Base-by-base conservation (phyloP, 2,888 invertebrate genomes). In the Quadriops clusia region DNA sequence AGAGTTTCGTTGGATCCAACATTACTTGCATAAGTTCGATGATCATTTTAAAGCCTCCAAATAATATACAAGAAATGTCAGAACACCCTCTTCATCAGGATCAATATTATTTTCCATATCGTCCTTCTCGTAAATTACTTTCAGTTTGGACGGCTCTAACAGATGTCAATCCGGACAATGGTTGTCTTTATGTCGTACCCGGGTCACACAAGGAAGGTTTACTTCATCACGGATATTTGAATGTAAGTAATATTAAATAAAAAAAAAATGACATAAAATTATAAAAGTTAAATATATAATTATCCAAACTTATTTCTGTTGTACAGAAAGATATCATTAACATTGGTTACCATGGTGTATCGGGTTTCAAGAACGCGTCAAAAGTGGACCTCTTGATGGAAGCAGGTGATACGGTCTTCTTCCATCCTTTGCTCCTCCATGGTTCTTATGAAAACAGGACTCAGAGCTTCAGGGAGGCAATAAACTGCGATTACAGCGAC, bases 11-110 rank as follows among this genome's bases (percentile, higher is more conserved):
- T 10, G 86, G 85, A 1, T 68, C 71, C 2, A 74, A 81, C 42
- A 67, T 84, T 23, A 70, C 75, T 44, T 81, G 77, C 1, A 68
- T 80, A 53, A 80, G 89, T 58, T 80, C 81, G 21, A 89, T 90
- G 87, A 62, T 89, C 17, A 86, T 90, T 46, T 87, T 86, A 57
- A 85, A 86, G 49, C 84, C 89, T 1, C 87, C 87, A 0, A 85
- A 87, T 53, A 56, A 70, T 17, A 75, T 75, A 47, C 60, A 60
- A 8, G 57, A 61, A 25, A 67, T 72, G 1, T 69, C 71, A 3
- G 55, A 68, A 7, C 78, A 79, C 50, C 78, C 78, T 1, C 61
- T 76, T 1, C 79, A 79, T 51, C 26, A 26, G 14, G 26, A n/a
- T n/a, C n/a, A n/a, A n/a, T n/a, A n/a, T n/a, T n/a, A n/a, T n/a